phyloP scores from a whole-genome alignment of 2,888 invertebrate species.

The Ommatoiulus sabulosus region DNA sequence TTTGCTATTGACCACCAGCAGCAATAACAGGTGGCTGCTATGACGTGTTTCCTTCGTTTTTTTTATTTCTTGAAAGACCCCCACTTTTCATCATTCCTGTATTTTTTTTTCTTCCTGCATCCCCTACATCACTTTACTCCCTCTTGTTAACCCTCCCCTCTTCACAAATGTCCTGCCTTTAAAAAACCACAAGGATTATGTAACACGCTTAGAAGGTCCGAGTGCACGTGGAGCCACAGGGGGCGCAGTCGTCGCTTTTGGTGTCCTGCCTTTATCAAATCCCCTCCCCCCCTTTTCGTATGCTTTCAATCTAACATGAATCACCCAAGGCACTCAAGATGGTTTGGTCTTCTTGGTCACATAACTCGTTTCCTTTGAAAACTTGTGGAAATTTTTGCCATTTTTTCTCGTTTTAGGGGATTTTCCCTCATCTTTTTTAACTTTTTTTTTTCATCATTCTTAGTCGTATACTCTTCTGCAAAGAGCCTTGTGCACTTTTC shows the following conservation, averaged over 20 bases:
- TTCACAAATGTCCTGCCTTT: not conserved
- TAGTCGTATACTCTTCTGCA: too few relatives aligned
- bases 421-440: not conserved
- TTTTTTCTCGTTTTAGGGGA: not conserved
- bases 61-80: not conserved
- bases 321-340: not conserved
- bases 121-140: not conserved
- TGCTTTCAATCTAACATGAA: not conserved
- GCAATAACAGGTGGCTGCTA: not conserved
- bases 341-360: not conserved
- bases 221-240: slow-evolving; percentile 28
- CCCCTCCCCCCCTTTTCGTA: not conserved
- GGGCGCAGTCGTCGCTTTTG: slow-evolving; percentile 4
- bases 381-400: not conserved
- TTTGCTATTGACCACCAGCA: slow-evolving; percentile 34
- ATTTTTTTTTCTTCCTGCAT: not conserved
- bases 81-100: slow-evolving; percentile 7
- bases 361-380: not conserved
- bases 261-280: not conserved
- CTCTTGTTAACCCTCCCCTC: slow-evolving; percentile 13
- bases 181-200: slow-evolving; percentile 26
- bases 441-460: not conserved
- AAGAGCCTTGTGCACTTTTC: too few relatives aligned
- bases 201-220: slow-evolving; percentile 6
- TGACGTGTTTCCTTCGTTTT: not conserved